Evolutionary conservation across 2,888 invertebrate species (phyloP), one percentile per base, ranked within the genome.

Genomic region (Pteria penguin): DNA sequence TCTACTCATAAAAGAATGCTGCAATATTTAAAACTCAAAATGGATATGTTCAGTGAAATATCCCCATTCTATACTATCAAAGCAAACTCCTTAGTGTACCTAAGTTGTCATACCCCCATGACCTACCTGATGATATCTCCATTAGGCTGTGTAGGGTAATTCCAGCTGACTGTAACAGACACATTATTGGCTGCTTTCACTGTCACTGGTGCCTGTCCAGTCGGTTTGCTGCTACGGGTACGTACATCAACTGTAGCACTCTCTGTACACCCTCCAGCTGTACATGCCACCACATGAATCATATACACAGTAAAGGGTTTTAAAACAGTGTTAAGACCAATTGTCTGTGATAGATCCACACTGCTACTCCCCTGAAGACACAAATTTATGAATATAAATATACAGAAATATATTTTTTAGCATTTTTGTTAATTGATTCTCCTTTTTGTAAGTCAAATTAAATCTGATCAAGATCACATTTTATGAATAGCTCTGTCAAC

Each of bases 201-300:
- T 8, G 52, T 63, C 68, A 87, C 79, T 36, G 84, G 81, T 57
- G 82, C 82, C 72, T 89, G 83, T 11, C 88, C 89, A 11, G 78
- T 73, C 2, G 90, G 90, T 79, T 73, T 78, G 55, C 87, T 87
- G 14, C 84, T 74, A 32, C 76, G 76, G 36, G 90, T 90, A 66
- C 71, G 78, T 33, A 79, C 81, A 4, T 77, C 62, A 8, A 83
- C 72, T 2, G 76, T 74, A 33, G 77, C 77, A 80, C 89, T 89
- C 76, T 79, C 81, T 22, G 83, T 84, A 81, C 90, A 90, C 2
- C 89, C 90, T 3, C 84, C 88, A 27, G 79, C 80, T 11, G 89
- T 90, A 75, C 90, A 90, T 4, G 85, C 89, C 75, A 84, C 84
- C 4, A 83, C 83, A 60, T 80, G 82, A 31, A 89, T 55, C 31